Evolutionary conservation across 2,797 vertebrate species (phyloP).

Genomic region (Phataginus tricuspis): DNA sequence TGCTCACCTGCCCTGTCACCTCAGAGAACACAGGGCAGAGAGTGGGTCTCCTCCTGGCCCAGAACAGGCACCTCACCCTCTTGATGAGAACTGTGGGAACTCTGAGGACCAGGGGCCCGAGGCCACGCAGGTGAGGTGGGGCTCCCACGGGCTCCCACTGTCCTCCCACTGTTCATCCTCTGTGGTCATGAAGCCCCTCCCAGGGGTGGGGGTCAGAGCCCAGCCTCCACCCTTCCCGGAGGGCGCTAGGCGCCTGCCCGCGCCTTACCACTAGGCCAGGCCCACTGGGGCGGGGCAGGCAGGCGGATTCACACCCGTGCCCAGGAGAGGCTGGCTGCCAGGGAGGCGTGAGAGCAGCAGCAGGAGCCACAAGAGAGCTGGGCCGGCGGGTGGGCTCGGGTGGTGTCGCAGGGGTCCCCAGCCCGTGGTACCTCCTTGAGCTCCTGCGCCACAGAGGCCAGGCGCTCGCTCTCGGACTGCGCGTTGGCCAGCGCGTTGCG

Average conservation of each 20-base stretch:
- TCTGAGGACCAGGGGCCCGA: not conserved
- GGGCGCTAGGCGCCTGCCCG: not conserved
- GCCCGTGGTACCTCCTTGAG: conserved; percentile 90
- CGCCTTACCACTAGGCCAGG: not conserved
- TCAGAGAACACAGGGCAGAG: not conserved
- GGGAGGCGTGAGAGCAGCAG: too few species aligned
- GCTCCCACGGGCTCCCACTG: not conserved
- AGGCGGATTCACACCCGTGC: too few species aligned
- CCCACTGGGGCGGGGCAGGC: too few species aligned
- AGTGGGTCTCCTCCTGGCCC: not conserved
- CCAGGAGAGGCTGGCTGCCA: too few species aligned
- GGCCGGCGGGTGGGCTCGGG: too few species aligned
- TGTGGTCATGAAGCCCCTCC: too few species aligned
- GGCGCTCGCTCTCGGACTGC: conserved; percentile 95
- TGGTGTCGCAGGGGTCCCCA: not conserved
- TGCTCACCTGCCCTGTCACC: not conserved
- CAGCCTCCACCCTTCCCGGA: not conserved
- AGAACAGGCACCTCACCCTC: not conserved
- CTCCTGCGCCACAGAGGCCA: conserved; percentile 92
- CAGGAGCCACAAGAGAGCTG: too few species aligned
- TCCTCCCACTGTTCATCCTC: too few species aligned
- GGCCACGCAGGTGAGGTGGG: not conserved
- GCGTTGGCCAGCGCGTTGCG: conserved; percentile 94
- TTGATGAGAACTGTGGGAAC: not conserved
- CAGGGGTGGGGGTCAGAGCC: not conserved